Evolutionary conservation across 2,113 vertebrate genomes (phyloP), one percentile per base, ranked within the genome.

Genomic region (Bufo bufo): DNA sequence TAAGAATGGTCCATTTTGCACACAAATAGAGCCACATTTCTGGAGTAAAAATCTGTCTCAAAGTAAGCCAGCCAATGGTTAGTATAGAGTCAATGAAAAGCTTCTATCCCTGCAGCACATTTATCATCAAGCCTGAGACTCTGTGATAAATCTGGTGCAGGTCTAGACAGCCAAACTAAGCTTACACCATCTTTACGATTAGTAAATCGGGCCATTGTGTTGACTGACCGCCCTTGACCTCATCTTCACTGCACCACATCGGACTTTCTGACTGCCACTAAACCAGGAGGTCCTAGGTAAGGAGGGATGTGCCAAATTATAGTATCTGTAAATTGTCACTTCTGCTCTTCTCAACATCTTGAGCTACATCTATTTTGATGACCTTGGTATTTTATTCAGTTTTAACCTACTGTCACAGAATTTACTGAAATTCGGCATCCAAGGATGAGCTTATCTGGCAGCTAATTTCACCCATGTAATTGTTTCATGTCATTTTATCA

Each of bases 401-500:
- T 75, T 74, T 75, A 75, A 75, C 72, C 43, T 75, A 49, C 47
- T 75, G 45, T 75, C 72, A 75, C 72, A 75, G 47, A 50, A 75
- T 75, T 50, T 75, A 75, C 72, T 50, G 47, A 50, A 50, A 75
- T 75, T 49, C 20, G 72, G 72, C 72, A 50, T 20, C 72, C 72
- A 75, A 47, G 47, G 72, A 75, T 75, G 72, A 75, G 72, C 72
- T 4, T 49, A 50, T 75, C 72, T 75, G 72, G 45, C 45, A 75
- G 45, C 17, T 75, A 75, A 75, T 75, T 75, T 75, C 47, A 75
- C 72, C 72, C 72, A 20, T 75, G 47, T 75, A 75, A 75, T 75
- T 75, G 72, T 75, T 75, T 75, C 47, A 50, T 75, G 72, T 75
- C 72, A 75, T 50, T 75, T 74, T 75, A 75, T 75, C 72, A 75